A percentile compares a stretch with the other conserved stretches of the same genome.
Conservation (phyloP, 2,888 invertebrate genomes). For the Drosophila parthenogenetica region DNA sequence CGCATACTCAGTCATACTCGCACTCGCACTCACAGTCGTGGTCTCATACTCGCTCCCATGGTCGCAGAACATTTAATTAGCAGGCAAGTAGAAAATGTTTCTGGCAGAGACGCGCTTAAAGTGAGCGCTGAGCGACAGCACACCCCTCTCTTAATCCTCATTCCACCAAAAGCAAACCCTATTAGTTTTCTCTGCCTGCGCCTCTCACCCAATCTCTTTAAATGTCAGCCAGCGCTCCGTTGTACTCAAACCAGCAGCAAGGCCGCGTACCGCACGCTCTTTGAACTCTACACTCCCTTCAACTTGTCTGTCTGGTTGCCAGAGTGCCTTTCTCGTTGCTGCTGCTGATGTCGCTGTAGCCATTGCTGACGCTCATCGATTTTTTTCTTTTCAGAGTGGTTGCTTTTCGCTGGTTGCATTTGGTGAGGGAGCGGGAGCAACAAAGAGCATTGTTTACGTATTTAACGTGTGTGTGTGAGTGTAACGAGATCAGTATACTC, state of each 20-base stretch:
- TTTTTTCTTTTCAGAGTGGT: constrained; percentile 67
- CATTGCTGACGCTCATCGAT: constrained; percentile 65
- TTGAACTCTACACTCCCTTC: constrained; percentile 72
- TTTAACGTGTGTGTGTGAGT: constrained; percentile 70
- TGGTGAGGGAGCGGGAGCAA: constrained; percentile 72
- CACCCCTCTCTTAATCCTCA: constrained; percentile 36
- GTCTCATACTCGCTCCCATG: constrained; percentile 36
- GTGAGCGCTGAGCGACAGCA: constrained; percentile 44
- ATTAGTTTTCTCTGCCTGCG: constrained; percentile 29
- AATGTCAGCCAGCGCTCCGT: constrained; percentile 64
- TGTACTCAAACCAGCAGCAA: constrained; percentile 56
- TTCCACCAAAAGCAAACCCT: background rate
- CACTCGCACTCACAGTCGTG: constrained; percentile 32
- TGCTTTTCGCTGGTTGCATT: constrained; percentile 66
- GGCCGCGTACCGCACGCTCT: constrained; percentile 65
- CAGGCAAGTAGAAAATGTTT: constrained; percentile 43
- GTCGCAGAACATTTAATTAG: constrained; percentile 66
- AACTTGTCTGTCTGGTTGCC: constrained; percentile 16
- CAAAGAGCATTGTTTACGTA: constrained; percentile 70
- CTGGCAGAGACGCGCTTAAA: constrained; percentile 62
- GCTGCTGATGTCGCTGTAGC: constrained; percentile 46
- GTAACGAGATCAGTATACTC: constrained; percentile 73
- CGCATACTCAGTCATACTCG: constrained; percentile 18
- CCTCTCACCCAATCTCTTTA: constrained; percentile 70
- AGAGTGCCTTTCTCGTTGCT: constrained; percentile 1